Percentiles rank a stretch among this genome's conserved stretches.
These are phyloP conservation scores for Drosophila biarmipes DNA, from an alignment of 1,140 invertebrate genomes.

Conservation along the genomic window DNA sequence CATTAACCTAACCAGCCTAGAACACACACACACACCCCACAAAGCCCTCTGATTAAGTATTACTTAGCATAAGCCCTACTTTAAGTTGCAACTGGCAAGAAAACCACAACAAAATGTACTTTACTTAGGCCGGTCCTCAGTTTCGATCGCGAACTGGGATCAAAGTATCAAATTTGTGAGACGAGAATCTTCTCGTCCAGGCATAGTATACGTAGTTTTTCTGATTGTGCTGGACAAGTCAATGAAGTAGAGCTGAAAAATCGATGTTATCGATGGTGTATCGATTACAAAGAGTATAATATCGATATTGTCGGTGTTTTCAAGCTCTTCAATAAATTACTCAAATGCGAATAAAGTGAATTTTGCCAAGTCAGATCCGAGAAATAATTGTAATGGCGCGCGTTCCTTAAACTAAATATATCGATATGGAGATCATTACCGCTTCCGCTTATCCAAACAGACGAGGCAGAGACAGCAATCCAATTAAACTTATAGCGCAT, in stretches of 20 bases:
- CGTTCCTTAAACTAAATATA: constrained; percentile 63
- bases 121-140: constrained; percentile 34
- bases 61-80: constrained; percentile 65
- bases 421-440: constrained; percentile 23
- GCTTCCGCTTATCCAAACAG: constrained; percentile 49
- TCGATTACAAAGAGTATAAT: too few relatives aligned
- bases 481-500: constrained; percentile 38
- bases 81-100: constrained; percentile 66
- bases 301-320: too few relatives aligned
- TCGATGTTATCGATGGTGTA: too few relatives aligned
- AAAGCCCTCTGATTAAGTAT: constrained; percentile 79
- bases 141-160: constrained; percentile 12
- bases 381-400: constrained; percentile 49
- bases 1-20: constrained; percentile 28
- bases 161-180: constrained; percentile 33
- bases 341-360: constrained; percentile 46
- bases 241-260: constrained; percentile 10
- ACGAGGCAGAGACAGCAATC: constrained; percentile 12
- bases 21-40: constrained; percentile 21
- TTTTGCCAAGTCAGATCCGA: constrained; percentile 30
- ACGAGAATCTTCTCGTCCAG: constrained; percentile 9
- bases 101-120: constrained; percentile 39
- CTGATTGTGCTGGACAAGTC: constrained; percentile 44
- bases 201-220: constrained; percentile 31
- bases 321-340: constrained; percentile 17